These are phyloP conservation scores for Nycticryphes semicollaris DNA, from an alignment of 2,113 vertebrate genomes.

Conservation along the genomic window DNA sequence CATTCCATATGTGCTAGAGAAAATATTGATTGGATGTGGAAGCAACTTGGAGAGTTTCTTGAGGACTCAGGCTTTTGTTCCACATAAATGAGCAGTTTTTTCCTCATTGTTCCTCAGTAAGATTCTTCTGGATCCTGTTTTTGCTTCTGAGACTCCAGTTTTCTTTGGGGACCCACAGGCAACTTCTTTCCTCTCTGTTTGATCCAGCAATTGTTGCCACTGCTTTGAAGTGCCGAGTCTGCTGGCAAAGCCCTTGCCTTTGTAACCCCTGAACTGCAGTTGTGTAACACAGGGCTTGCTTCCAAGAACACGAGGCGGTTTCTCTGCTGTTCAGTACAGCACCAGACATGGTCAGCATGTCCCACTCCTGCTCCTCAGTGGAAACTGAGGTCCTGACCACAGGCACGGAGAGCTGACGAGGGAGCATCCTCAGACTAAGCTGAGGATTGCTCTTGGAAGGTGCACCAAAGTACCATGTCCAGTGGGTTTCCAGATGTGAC, in stretches of 20 bases:
- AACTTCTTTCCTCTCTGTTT: conserved; percentile 49
- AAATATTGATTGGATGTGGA: conserved; percentile 53
- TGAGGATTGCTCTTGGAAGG: not conserved
- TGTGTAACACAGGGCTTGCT: conserved; percentile 4
- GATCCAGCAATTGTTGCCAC: conserved; percentile 49
- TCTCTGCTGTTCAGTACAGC: not conserved
- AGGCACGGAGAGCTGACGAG: not conserved
- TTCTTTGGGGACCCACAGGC: conserved; percentile 22
- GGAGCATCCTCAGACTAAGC: not conserved
- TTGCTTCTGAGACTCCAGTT: conserved; percentile 5
- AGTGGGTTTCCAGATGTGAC: not conserved
- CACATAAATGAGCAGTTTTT: not conserved
- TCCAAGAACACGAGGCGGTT: not conserved
- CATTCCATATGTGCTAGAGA: conserved; percentile 44
- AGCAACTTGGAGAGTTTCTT: conserved; percentile 39
- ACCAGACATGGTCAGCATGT: not conserved
- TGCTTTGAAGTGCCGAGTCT: conserved; percentile 44
- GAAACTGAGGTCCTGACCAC: not conserved
- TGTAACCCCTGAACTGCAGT: conserved; percentile 18
- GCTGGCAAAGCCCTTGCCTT: conserved; percentile 29
- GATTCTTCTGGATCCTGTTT: conserved; percentile 45
- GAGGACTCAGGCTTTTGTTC: conserved; percentile 30
- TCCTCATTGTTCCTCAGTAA: conserved; percentile 24
- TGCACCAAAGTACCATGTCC: not conserved
- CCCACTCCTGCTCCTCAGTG: not conserved